Evolutionary conservation across 2,888 invertebrate genomes (phyloP).

Genomic region (Habrosyne pyritoides): DNA sequence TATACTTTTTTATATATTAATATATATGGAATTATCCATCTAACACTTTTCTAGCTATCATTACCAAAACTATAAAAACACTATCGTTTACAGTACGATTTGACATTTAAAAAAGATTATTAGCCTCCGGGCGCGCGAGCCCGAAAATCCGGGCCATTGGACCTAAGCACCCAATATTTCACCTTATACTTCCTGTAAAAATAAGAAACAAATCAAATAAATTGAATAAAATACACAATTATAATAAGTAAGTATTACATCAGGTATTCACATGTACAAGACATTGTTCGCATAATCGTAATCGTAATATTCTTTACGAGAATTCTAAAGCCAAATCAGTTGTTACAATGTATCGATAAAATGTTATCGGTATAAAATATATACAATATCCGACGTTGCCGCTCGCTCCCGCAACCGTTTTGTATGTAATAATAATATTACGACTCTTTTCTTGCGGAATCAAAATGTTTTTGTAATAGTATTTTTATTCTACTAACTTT

Average conservation of each 20-base stretch:
- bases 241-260: not conserved
- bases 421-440: not conserved
- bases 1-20: too few relatives aligned
- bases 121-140: too few relatives aligned
- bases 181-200: not conserved
- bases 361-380: not conserved
- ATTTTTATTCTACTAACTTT: too few relatives aligned
- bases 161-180: too few relatives aligned
- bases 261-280: not conserved
- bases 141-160: too few relatives aligned
- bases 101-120: too few relatives aligned
- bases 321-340: not conserved
- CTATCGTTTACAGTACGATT: too few relatives aligned
- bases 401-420: not conserved
- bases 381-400: not conserved
- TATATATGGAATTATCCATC: too few relatives aligned
- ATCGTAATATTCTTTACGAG: constrained; percentile 4
- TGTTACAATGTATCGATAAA: constrained; percentile 7
- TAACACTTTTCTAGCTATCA: too few relatives aligned
- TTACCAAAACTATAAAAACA: too few relatives aligned
- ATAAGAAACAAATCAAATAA: not conserved
- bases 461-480: not conserved
- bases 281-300: too few relatives aligned
- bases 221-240: too few relatives aligned
- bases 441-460: not conserved